Evolutionary conservation across 2,888 invertebrate species (phyloP), one percentile per base, ranked within the genome.

Genomic region (Hypomecis atomaria): DNA sequence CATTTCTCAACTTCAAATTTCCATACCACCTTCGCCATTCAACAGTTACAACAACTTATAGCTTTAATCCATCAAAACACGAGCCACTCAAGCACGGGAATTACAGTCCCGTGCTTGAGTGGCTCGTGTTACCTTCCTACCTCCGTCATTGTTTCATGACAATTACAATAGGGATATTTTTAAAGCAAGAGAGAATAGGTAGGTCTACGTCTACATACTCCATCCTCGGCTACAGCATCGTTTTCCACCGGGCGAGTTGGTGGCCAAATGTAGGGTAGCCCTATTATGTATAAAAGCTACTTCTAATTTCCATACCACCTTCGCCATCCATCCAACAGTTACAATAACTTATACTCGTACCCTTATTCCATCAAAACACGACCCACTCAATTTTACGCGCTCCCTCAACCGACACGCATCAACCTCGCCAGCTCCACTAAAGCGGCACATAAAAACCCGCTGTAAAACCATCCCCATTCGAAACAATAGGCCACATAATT

Each of bases 401-500:
- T 60, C 62, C 53, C 62, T 60, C 52, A 59, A 66, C 65, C 54
- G 53, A 65, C 65, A 65, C 67, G 59, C 69, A 68, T 66, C 66
- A 62, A 77, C 52, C 13, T 66, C 67, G 64, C 64, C 72, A 71
- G 74, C 59, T 63, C 62, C 58, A 65, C 72, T 74, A 74, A 76
- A 80, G 72, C 70, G 73, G 63, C 67, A 74, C 76, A 78, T 80
- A 74, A 79, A 78, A 76, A 77, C 70, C 60, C 65, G 73, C 73
- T 74, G 67, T 72, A 71, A 72, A 72, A 69, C 62, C 67, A 67
- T 70, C 71, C 78, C 72, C 72, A 75, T 77, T 71, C 70, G 78
- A 80, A 84, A 87, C 86, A 88, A 87, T 86, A 86, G 79, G 73
- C 79, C 70, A 65, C 82, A 78, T 85, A 87, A 89, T 88, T 85